A percentile compares a stretch with the other conserved stretches of the same genome.
These are phyloP conservation scores for Thecophora atra DNA, from an alignment of 2,888 invertebrate species.

Conservation along the genomic window DNA sequence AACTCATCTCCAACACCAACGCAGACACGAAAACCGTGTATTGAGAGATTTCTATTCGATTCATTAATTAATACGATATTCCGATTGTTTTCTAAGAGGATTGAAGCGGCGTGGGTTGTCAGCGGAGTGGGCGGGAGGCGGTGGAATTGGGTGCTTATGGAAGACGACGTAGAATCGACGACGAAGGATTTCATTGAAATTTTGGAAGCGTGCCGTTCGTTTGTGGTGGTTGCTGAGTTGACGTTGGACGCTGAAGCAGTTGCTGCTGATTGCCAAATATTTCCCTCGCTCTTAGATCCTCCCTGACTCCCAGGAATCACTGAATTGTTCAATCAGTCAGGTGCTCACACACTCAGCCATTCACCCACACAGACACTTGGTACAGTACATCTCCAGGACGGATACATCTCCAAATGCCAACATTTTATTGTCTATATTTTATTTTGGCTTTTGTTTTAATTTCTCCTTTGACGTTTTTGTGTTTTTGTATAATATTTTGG, in stretches of 20 bases:
- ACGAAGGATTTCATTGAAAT: slow-evolving; percentile 24
- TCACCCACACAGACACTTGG: not conserved
- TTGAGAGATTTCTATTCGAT: slow-evolving; percentile 80
- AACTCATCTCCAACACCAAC: not conserved
- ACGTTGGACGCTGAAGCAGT: not conserved
- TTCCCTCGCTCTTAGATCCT: not conserved
- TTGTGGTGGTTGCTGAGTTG: slow-evolving; percentile 21
- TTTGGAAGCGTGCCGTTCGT: slow-evolving; percentile 25
- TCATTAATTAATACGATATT: slow-evolving; percentile 43
- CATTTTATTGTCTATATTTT: not conserved
- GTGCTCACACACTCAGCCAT: not conserved
- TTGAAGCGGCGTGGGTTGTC: not conserved
- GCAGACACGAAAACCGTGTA: slow-evolving; percentile 21
- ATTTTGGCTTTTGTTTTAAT: not conserved
- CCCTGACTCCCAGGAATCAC: not conserved
- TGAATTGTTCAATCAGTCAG: not conserved
- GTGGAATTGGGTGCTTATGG: not conserved
- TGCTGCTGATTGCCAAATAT: slow-evolving; percentile 29
- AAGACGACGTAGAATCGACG: slow-evolving; percentile 6
- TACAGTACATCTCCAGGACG: not conserved
- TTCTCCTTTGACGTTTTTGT: not conserved
- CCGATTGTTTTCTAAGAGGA: slow-evolving; percentile 33
- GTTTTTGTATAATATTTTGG: slow-evolving; percentile 26
- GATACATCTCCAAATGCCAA: not conserved
- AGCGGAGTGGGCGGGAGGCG: not conserved